phyloP scores from a whole-genome alignment of 2,113 vertebrate genomes.

The Oriolus oriolus region DNA sequence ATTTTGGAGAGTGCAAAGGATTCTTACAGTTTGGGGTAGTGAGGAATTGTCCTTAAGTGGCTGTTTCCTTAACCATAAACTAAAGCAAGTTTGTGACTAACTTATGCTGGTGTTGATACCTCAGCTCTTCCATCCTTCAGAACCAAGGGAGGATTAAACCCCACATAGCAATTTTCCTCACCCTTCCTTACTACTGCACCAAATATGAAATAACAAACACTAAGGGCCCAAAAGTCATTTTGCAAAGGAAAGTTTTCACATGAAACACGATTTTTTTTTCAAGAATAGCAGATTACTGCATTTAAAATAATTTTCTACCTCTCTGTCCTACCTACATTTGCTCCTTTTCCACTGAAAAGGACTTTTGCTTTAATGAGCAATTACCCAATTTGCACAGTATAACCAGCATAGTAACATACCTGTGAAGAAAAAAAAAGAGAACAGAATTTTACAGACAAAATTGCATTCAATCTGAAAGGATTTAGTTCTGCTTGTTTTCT shows the following conservation, averaged over 20 bases:
- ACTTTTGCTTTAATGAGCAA: not conserved
- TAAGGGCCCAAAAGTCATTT: not conserved
- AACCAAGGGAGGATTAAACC: not conserved
- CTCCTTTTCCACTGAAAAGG: not conserved
- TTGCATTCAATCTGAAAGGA: not conserved
- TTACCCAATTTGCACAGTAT: not conserved
- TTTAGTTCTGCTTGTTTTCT: not conserved
- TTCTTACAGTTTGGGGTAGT: not conserved
- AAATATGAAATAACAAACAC: not conserved
- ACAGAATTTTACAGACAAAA: not conserved
- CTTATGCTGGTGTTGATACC: not conserved
- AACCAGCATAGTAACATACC: not conserved
- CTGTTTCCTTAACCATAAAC: not conserved
- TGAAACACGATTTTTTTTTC: not conserved
- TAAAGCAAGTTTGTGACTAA: not conserved
- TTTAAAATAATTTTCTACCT: not conserved
- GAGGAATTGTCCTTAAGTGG: not conserved
- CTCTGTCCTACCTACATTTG: not conserved
- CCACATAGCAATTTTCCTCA: not conserved
- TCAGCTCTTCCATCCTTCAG: not conserved
- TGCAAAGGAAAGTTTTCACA: not conserved
- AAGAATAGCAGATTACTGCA: not conserved
- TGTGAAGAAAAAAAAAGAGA: not conserved
- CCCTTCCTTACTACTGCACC: not conserved
- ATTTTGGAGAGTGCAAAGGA: not conserved